A percentile compares a stretch with the other conserved stretches of the same genome.
Evolutionary conservation across 2,797 vertebrate genomes (phyloP).

Genomic region (Cichlasoma orientale): DNA sequence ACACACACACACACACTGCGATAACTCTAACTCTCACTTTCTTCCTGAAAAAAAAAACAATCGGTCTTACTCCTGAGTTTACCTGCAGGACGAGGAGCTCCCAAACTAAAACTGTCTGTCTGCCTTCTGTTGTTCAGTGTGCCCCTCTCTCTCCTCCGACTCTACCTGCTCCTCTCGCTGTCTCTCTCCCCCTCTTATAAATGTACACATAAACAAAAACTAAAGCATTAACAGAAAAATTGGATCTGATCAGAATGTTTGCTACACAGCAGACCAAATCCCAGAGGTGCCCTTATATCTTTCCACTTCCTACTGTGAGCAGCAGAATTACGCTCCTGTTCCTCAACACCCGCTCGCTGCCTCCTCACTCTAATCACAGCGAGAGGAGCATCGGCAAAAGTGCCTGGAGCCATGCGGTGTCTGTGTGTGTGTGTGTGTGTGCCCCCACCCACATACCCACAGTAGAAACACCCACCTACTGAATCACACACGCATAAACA

Average conservation of each 20-base stretch:
- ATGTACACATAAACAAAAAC: slow-evolving; percentile 56
- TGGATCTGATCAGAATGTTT: slow-evolving; percentile 60
- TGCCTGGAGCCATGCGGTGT: slow-evolving; percentile 57
- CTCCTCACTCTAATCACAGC: slow-evolving; percentile 71
- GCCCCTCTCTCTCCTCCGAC: not conserved
- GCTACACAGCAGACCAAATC: slow-evolving; percentile 56
- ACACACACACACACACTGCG: slow-evolving; percentile 12
- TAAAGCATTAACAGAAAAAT: slow-evolving; percentile 59
- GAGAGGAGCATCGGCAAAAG: slow-evolving; percentile 60
- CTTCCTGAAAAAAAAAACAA: slow-evolving; percentile 1
- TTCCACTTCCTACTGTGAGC: slow-evolving; percentile 67
- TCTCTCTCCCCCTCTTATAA: not conserved
- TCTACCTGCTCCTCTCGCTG: not conserved
- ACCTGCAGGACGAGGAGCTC: slow-evolving; percentile 14
- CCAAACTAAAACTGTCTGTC: slow-evolving; percentile 4
- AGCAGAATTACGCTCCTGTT: slow-evolving; percentile 60
- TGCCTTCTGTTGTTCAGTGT: not conserved
- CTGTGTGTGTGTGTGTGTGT: slow-evolving; percentile 15
- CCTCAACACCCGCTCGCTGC: slow-evolving; percentile 60
- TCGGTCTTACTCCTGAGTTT: slow-evolving; percentile 11
- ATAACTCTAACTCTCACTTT: slow-evolving; percentile 7
- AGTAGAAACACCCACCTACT: slow-evolving; percentile 61
- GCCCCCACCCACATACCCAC: slow-evolving; percentile 36
- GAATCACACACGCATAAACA: slow-evolving; percentile 41
- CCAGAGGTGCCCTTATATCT: slow-evolving; percentile 73